phyloP scores from a whole-genome alignment of 2,113 vertebrate species.

The Chaenocephalus aceratus region DNA sequence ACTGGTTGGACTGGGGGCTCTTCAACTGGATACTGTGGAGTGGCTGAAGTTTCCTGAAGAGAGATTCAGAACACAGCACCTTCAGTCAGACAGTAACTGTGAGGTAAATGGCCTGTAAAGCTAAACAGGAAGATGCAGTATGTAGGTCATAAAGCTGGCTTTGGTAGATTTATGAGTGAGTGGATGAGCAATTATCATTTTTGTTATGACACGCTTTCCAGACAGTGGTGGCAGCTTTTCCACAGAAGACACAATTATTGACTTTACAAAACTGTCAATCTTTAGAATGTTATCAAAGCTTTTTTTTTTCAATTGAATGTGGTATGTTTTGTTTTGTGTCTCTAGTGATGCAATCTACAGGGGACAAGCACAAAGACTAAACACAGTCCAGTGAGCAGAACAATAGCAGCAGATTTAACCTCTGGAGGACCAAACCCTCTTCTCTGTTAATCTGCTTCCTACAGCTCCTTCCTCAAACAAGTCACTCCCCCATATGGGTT shows the following conservation, averaged over 20 bases:
- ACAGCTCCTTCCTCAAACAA: conserved; percentile 79
- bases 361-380: conserved; percentile 57
- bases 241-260: conserved; percentile 21
- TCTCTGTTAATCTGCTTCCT: conserved; percentile 82
- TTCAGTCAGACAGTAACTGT: conserved; percentile 40
- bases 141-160: conserved; percentile 27
- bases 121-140: conserved; percentile 47
- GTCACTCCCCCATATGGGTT: conserved; percentile 33
- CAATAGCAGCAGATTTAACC: conserved; percentile 78
- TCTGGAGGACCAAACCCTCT: conserved; percentile 66
- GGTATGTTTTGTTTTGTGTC: conserved; percentile 43
- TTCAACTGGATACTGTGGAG: conserved; percentile 80
- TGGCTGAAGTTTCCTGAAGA: conserved; percentile 84
- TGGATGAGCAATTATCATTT: conserved; percentile 28
- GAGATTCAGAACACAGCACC: conserved; percentile 64
- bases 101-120: conserved; percentile 38
- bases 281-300: neutral
- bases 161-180: conserved; percentile 37
- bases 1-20: conserved; percentile 82
- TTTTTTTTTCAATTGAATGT: conserved; percentile 5
- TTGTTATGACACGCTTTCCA: neutral
- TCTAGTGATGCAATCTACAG: conserved; percentile 53
- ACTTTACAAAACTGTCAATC: conserved; percentile 10
- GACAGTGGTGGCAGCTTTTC: conserved; percentile 30
- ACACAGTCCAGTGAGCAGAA: conserved; percentile 65